These are phyloP conservation scores for Scaptomyza tumidula DNA, from an alignment of 2,888 invertebrate genomes.

Conservation along the genomic window DNA sequence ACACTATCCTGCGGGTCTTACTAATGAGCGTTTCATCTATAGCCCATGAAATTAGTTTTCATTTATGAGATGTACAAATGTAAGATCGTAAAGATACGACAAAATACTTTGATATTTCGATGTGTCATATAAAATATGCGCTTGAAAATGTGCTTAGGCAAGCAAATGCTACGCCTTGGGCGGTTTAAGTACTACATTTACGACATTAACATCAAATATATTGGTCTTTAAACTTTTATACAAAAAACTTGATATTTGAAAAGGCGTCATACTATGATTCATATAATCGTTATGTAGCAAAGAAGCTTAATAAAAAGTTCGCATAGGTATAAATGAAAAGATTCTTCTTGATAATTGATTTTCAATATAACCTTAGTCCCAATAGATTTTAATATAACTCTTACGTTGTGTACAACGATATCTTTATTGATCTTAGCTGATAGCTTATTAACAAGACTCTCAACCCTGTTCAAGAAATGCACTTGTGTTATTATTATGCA, in stretches of 20 bases:
- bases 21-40: constrained; percentile 40
- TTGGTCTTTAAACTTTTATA: too few relatives aligned
- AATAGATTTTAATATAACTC: neutral
- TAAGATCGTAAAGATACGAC: constrained; percentile 19
- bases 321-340: too few relatives aligned
- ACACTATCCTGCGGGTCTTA: constrained; percentile 65
- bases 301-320: too few relatives aligned
- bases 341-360: too few relatives aligned
- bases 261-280: too few relatives aligned
- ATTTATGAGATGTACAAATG: constrained; percentile 10
- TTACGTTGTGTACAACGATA: neutral
- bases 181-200: neutral
- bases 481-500: neutral
- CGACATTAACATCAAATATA: neutral
- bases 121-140: constrained; percentile 7
- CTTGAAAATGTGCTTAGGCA: neutral
- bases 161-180: neutral
- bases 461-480: neutral
- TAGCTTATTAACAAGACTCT: neutral
- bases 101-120: constrained; percentile 1
- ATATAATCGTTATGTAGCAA: too few relatives aligned
- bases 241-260: too few relatives aligned
- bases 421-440: too few relatives aligned
- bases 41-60: constrained; percentile 28
- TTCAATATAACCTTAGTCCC: neutral